Percentiles rank a stretch among this genome's conserved stretches.
These are phyloP conservation scores for Altica lythri DNA, from an alignment of 2,888 invertebrate genomes.

Conservation along the genomic window DNA sequence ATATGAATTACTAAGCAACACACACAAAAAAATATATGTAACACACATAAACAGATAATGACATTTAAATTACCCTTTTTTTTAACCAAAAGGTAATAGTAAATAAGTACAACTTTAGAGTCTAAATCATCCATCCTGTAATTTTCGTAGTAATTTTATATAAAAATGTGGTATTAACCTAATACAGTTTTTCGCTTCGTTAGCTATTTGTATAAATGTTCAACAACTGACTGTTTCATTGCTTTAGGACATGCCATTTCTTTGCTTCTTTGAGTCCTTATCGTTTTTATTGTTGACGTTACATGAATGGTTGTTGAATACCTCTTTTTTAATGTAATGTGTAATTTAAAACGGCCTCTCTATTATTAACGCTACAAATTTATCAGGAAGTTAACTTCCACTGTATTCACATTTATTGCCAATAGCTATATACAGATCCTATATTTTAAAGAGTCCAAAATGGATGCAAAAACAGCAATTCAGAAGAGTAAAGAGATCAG, in stretches of 20 bases:
- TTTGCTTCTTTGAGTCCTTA: slow-evolving; percentile 6
- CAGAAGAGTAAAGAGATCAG: no score
- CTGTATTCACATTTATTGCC: no score
- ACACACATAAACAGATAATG: slow-evolving; percentile 38
- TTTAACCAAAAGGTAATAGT: slow-evolving; percentile 39
- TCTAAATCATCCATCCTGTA: slow-evolving; percentile 43
- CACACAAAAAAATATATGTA: slow-evolving; percentile 32
- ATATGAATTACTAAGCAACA: slow-evolving; percentile 32
- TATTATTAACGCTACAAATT: slow-evolving; percentile 8
- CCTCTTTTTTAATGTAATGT: slow-evolving; percentile 4
- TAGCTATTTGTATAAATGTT: slow-evolving; percentile 43
- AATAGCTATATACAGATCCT: no score
- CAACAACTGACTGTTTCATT: slow-evolving; percentile 42
- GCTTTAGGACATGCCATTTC: slow-evolving; percentile 38
- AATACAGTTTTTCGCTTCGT: slow-evolving; percentile 47
- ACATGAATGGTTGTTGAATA: slow-evolving; percentile 6
- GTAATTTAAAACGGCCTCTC: slow-evolving; percentile 6
- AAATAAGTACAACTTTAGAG: slow-evolving; percentile 37
- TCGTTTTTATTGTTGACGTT: slow-evolving; percentile 6
- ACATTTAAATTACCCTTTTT: slow-evolving; percentile 45
- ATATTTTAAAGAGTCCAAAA: no score
- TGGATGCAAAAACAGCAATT: no score
- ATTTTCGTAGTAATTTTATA: slow-evolving; percentile 44
- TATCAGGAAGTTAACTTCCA: background rate
- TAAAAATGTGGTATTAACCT: slow-evolving; percentile 44